A percentile compares a stretch with the other conserved stretches of the same genome.
Conservation (phyloP, 2,113 vertebrate species). For the Megalops atlanticus region DNA sequence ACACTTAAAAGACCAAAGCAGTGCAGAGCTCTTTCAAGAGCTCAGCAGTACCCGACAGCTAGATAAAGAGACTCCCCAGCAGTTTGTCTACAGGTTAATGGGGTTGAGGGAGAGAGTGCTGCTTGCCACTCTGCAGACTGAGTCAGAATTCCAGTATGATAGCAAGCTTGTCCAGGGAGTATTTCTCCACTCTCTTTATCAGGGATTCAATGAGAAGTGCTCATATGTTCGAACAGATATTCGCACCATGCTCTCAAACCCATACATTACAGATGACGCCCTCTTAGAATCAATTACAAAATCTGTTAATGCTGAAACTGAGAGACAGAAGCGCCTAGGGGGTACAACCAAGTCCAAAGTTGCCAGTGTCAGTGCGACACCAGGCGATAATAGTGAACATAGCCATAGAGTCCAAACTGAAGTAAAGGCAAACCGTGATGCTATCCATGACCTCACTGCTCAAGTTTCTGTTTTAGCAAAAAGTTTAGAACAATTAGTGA, state of each 20-base stretch:
- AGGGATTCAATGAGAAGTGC: constrained; percentile 38
- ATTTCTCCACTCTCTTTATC: constrained; percentile 15
- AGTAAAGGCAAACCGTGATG: background rate
- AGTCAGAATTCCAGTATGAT: constrained; percentile 36
- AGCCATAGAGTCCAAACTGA: background rate
- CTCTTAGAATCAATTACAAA: constrained; percentile 16
- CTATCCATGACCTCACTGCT: constrained; percentile 7
- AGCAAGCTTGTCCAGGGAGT: constrained; percentile 32
- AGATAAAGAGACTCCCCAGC: constrained; percentile 25
- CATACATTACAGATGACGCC: background rate
- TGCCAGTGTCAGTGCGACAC: constrained; percentile 8
- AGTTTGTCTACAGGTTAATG: constrained; percentile 33
- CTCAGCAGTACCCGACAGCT: constrained; percentile 6
- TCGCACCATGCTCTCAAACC: constrained; percentile 15
- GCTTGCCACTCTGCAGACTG: constrained; percentile 32
- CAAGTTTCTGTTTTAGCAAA: background rate
- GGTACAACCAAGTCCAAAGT: background rate
- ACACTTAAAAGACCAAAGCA: constrained; percentile 6
- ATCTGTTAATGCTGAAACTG: background rate
- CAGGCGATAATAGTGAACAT: background rate
- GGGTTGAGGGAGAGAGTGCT: constrained; percentile 37
- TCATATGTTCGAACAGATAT: constrained; percentile 3
- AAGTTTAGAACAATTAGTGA: constrained; percentile 22
- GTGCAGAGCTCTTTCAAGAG: constrained; percentile 16
- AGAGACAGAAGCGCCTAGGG: constrained; percentile 4